Percentiles rank a stretch among this genome's conserved stretches.
phyloP scores from a whole-genome alignment of 2,888 invertebrate species.

The Nematopogon swammerdamellus region DNA sequence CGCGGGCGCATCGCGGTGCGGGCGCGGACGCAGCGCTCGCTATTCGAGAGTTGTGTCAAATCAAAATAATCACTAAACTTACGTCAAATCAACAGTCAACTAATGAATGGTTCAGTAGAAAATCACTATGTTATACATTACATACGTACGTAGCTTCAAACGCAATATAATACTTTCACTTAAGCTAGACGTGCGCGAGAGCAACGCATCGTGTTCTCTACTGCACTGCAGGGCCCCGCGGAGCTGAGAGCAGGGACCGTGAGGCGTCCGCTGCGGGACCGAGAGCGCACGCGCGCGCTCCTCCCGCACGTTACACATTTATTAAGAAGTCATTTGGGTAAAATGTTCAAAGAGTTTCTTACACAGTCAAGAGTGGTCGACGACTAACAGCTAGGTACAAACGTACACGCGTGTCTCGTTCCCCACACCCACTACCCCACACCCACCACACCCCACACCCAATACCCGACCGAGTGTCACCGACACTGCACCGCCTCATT shows the following conservation, averaged over 20 bases:
- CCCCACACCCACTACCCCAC: no score
- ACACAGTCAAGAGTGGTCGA: slow-evolving; percentile 21
- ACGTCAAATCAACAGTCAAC: no score
- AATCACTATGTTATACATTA: slow-evolving; percentile 32
- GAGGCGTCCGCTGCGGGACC: no score
- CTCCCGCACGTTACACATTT: not conserved
- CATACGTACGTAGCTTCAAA: not conserved
- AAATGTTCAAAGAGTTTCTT: slow-evolving; percentile 35
- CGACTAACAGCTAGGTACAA: slow-evolving; percentile 49
- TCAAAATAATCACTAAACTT: no score
- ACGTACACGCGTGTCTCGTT: slow-evolving; percentile 11
- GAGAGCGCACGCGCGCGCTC: not conserved
- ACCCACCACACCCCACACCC: no score
- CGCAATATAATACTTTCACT: not conserved
- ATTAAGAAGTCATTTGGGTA: slow-evolving; percentile 21
- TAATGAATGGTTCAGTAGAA: slow-evolving; percentile 46
- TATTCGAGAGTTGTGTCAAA: no score
- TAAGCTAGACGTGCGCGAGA: not conserved
- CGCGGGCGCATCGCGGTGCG: no score
- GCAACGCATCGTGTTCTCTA: not conserved
- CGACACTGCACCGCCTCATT: no score
- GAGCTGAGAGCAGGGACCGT: no score
- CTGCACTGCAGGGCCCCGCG: no score
- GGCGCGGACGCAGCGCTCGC: no score
- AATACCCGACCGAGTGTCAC: no score